A percentile compares a stretch with the other conserved stretches of the same genome.
Conservation (phyloP, 2,113 vertebrate genomes). For the Macaca nemestrina region DNA sequence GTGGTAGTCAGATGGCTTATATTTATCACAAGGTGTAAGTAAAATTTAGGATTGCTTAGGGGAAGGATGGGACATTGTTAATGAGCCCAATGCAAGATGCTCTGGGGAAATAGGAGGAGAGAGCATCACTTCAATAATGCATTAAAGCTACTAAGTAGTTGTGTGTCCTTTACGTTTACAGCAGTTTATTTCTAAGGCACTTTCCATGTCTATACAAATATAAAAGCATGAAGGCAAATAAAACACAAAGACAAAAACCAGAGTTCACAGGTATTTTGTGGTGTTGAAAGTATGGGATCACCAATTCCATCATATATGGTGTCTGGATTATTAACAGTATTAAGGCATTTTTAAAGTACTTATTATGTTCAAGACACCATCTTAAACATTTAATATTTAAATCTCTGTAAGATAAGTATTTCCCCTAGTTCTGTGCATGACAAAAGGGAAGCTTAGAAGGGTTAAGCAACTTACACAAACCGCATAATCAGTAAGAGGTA, state of each 20-base stretch:
- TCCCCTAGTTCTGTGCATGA: not conserved
- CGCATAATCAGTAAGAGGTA: not conserved
- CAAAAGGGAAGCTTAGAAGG: slow-evolving; percentile 14
- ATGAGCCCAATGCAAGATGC: not conserved
- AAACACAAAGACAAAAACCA: not conserved
- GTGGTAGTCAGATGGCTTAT: not conserved
- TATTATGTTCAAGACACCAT: not conserved
- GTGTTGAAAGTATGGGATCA: not conserved
- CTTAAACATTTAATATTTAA: slow-evolving; percentile 9
- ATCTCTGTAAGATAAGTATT: not conserved
- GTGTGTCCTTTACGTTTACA: not conserved
- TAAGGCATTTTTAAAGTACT: not conserved
- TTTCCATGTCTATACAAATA: not conserved
- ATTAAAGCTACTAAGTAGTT: not conserved
- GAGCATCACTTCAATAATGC: not conserved
- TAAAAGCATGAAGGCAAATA: not conserved
- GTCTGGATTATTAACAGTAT: not conserved
- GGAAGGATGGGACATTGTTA: not conserved
- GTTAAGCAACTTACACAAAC: not conserved
- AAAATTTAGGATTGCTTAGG: not conserved
- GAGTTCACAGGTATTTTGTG: not conserved
- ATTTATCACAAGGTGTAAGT: not conserved
- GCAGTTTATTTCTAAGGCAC: slow-evolving; percentile 4
- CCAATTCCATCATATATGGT: not conserved
- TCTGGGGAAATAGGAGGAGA: not conserved